Evolutionary conservation across 2,888 invertebrate genomes (phyloP).

Genomic region (Eupithecia abbreviata): DNA sequence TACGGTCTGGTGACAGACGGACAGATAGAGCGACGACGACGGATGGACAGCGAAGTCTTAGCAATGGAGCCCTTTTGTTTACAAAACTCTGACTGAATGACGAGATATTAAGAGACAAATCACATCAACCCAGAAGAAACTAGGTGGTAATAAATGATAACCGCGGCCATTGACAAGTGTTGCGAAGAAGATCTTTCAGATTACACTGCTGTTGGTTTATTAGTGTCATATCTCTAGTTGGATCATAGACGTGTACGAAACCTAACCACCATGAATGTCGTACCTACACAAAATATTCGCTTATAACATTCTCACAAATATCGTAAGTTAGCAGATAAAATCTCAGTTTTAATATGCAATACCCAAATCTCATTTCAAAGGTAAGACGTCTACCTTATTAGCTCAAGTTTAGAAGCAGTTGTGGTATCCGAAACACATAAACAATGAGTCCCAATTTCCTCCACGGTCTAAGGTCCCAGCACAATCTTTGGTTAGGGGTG

Average conservation of each 20-base stretch:
- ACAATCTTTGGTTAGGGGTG: conserved; percentile 43
- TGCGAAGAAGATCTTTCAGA: not conserved
- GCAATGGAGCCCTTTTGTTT: no score
- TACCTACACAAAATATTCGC: not conserved
- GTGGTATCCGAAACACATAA: conserved; percentile 62
- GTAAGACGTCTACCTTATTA: conserved; percentile 49
- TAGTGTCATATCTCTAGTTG: no score
- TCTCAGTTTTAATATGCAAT: conserved; percentile 41
- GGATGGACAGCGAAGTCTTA: no score
- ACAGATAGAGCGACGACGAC: no score
- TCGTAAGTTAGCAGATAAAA: not conserved
- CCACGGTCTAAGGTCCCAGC: conserved; percentile 44
- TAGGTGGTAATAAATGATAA: not conserved
- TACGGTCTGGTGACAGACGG: no score
- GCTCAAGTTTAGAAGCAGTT: conserved; percentile 40
- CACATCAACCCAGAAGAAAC: not conserved
- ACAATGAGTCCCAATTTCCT: conserved; percentile 67
- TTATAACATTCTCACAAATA: not conserved
- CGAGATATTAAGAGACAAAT: not conserved
- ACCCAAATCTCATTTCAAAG: conserved; percentile 44
- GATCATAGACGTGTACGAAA: not conserved
- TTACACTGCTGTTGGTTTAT: no score
- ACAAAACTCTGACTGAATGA: not conserved
- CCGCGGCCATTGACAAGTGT: not conserved
- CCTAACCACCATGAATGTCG: not conserved